Conservation (phyloP, 1,140 invertebrate species). For the Bombus huntii region DNA sequence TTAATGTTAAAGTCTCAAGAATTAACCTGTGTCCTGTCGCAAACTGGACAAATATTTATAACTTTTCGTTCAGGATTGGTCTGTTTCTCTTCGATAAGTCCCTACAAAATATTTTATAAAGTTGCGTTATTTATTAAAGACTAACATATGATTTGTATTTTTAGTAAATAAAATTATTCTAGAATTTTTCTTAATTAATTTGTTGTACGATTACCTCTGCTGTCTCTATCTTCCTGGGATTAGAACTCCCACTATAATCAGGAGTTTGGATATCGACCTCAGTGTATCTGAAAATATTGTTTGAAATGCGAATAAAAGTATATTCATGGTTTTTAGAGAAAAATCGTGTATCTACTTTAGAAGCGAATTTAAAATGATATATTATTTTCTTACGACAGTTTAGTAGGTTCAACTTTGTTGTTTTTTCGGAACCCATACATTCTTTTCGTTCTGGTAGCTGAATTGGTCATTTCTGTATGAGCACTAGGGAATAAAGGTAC, state of each 20-base stretch:
- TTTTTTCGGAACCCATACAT: neutral
- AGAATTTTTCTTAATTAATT: neutral
- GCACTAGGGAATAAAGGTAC: neutral
- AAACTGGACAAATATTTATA: conserved; percentile 8
- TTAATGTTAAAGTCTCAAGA: no score
- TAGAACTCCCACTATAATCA: neutral
- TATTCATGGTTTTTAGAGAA: neutral
- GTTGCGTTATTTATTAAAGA: neutral
- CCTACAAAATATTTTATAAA: conserved; percentile 21
- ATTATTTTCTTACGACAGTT: conserved; percentile 30
- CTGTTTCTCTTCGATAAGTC: no score
- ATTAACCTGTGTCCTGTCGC: conserved; percentile 28
- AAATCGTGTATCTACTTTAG: neutral
- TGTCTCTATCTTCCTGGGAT: neutral
- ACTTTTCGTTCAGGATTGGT: no score
- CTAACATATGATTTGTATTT: neutral
- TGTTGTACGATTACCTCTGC: neutral
- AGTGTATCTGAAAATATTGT: neutral
- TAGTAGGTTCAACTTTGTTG: conserved; percentile 49
- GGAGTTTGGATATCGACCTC: neutral
- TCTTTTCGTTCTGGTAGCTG: neutral
- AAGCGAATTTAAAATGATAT: neutral
- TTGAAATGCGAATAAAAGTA: neutral
- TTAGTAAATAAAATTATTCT: neutral
- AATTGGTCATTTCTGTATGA: neutral